These are phyloP conservation scores for Lacanobia wlatinum DNA, from an alignment of 2,888 invertebrate species.

Conservation along the genomic window DNA sequence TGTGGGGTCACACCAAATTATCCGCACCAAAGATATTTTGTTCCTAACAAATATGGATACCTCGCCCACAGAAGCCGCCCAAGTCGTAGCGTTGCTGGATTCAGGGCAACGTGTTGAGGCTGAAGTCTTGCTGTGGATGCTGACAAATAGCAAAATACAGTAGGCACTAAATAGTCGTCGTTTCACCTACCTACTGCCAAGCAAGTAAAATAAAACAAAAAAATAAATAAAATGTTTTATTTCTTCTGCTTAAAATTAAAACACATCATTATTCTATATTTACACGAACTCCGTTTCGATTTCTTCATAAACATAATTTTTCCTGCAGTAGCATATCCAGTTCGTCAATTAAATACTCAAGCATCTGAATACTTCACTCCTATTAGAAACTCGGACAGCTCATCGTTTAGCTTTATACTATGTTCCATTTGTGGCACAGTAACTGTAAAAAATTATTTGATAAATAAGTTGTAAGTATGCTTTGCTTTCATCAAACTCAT, in stretches of 20 bases:
- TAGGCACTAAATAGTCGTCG: too few species aligned
- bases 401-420: conserved; percentile 75
- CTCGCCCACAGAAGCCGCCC: too few species aligned
- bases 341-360: background rate
- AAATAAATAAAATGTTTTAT: background rate
- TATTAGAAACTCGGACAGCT: conserved; percentile 78
- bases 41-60: too few species aligned
- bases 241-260: background rate
- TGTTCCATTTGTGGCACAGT: conserved; percentile 71
- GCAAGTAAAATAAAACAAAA: background rate
- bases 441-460: conserved; percentile 56
- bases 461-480: background rate
- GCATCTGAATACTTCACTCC: conserved; percentile 64
- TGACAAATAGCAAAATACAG: too few species aligned
- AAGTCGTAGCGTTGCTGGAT: too few species aligned
- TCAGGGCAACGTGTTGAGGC: too few species aligned
- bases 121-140: too few species aligned
- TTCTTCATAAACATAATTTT: background rate
- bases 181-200: too few species aligned
- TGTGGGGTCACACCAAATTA: too few species aligned
- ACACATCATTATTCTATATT: background rate
- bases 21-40: too few species aligned
- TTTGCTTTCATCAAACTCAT: too few species aligned
- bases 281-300: background rate
- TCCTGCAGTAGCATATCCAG: background rate